These are phyloP conservation scores for Notoglanidium macrostoma DNA, from an alignment of 2,797 vertebrate genomes.

Conservation along the genomic window DNA sequence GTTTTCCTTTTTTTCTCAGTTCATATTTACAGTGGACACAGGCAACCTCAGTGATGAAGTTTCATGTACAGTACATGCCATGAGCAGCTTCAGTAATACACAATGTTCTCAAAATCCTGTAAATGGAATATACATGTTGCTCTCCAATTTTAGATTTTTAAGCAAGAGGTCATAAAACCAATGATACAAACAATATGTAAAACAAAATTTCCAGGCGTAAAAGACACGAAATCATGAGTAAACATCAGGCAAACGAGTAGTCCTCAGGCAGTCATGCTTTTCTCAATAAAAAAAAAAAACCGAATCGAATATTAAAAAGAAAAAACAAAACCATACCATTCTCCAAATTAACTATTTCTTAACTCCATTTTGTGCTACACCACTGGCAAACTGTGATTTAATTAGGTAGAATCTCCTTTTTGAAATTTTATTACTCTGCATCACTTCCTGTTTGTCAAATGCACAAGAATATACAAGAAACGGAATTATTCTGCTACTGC, in stretches of 20 bases:
- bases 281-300: background rate
- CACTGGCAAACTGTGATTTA: background rate
- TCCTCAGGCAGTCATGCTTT: background rate
- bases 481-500: background rate
- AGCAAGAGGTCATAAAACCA: background rate
- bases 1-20: background rate
- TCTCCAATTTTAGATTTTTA: background rate
- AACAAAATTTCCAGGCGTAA: background rate
- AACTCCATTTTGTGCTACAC: background rate
- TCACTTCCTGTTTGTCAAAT: background rate
- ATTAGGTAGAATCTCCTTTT: background rate
- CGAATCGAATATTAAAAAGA: background rate
- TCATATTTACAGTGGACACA: background rate
- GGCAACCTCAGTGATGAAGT: background rate
- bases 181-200: background rate
- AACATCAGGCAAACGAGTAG: background rate
- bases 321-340: background rate
- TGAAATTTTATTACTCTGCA: background rate
- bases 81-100: background rate
- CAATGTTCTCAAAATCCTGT: background rate
- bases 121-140: background rate
- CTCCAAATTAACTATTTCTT: background rate
- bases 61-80: background rate
- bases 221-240: background rate
- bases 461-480: background rate